These are phyloP conservation scores for Globia sparganii DNA, from an alignment of 2,888 invertebrate genomes.

Conservation along the genomic window DNA sequence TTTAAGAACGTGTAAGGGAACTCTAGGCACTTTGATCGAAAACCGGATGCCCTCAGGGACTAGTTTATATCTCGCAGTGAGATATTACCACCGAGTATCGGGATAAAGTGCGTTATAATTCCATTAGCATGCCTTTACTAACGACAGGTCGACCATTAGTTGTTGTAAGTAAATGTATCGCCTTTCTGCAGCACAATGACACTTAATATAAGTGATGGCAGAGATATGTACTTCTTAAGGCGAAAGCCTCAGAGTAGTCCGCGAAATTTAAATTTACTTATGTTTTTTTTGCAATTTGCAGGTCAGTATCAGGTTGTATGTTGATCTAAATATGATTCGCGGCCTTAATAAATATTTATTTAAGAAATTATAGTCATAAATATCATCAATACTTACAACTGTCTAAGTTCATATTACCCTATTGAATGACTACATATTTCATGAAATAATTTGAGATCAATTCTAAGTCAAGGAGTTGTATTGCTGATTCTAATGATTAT, in stretches of 20 bases:
- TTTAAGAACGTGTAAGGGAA: conserved; percentile 15
- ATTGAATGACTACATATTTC: background rate
- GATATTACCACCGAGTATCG: conserved; percentile 43
- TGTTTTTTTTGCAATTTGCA: background rate
- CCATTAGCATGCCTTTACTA: conserved; percentile 52
- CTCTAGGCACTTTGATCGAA: conserved; percentile 11
- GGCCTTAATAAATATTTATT: background rate
- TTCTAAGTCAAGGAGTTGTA: background rate
- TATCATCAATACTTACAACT: background rate
- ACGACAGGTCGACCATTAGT: conserved; percentile 47
- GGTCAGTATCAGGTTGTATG: background rate
- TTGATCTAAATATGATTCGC: background rate
- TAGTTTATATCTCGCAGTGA: conserved; percentile 55
- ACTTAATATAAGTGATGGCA: conserved; percentile 34
- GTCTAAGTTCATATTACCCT: background rate
- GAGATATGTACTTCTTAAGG: background rate
- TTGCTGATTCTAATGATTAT: background rate
- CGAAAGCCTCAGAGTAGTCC: background rate
- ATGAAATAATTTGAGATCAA: background rate
- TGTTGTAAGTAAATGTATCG: conserved; percentile 36
- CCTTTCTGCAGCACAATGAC: conserved; percentile 30
- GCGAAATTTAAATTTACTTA: background rate
- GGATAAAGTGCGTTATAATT: conserved; percentile 59
- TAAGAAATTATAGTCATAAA: background rate
- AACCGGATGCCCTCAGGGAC: conserved; percentile 44